Evolutionary conservation across 1,140 invertebrate species (phyloP), one percentile per base, ranked within the genome.

Genomic region (Mylabris phalerata): DNA sequence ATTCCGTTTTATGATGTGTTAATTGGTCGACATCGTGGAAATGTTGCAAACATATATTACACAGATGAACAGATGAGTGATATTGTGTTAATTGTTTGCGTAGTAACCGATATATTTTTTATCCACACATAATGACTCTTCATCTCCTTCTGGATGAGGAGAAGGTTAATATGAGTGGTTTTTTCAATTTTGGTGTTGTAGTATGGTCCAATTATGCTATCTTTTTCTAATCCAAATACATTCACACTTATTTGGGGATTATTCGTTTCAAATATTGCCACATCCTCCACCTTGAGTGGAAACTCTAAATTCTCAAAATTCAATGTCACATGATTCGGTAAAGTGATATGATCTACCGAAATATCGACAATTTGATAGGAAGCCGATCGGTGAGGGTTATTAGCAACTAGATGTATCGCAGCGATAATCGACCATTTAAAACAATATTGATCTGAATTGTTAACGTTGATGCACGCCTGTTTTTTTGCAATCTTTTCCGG

Each of bases 391-490:
- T 67, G 9, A 3, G 58, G 3, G 39, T 19, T 0, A 47, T 68
- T n/a, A 9, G 32, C 39, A 3, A n/a, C 13, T 11, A 65, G 62
- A 62, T 66, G 50, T 19, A 72, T 11, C 0, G 63, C 46, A 4
- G 4, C 10, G 9, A 48, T 48, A 5, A 48, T 13, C 9, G 46
- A 9, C 46, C 4, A 48, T 9, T 48, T 48, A 13, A 48, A 5
- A 48, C 46, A 48, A 48, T 48, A 48, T 6, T 5, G 1, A 48
- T 48, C 46, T 48, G 5, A 48, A 27, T 32, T 32, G 4, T 7
- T 32, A 5, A 32, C 65, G 62, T 75, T 77, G 4, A 77, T 54
- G 10, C 41, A 42, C 3, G 41, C 41, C 10, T 42, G 5, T 7
- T 4, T 32, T 32, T 32, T 32, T 32, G 32, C 7, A 32, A 32